Evolutionary conservation across 2,797 vertebrate genomes (phyloP).

Genomic region (Streptopelia turtur): DNA sequence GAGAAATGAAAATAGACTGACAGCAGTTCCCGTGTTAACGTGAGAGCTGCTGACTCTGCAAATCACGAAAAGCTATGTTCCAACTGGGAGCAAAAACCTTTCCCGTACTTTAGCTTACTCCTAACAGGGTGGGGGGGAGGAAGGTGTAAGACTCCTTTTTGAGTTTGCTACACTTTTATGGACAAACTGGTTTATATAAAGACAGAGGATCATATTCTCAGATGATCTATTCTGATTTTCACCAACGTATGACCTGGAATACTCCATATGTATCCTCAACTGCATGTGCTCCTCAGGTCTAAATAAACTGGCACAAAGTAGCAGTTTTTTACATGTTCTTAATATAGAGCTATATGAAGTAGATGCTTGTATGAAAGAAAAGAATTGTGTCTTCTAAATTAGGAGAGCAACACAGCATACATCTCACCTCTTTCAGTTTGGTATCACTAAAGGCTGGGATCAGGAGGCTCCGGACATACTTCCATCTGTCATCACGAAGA

Average conservation of each 20-base stretch:
- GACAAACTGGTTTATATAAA: background rate
- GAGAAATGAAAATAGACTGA: conserved; percentile 70
- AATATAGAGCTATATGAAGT: background rate
- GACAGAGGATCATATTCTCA: background rate
- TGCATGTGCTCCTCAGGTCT: background rate
- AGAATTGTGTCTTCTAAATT: background rate
- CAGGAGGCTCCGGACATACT: conserved; percentile 82
- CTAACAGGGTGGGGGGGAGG: background rate
- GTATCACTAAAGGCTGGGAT: conserved; percentile 83
- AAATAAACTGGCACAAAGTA: background rate
- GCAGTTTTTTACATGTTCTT: background rate
- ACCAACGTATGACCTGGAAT: background rate
- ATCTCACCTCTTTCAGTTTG: conserved; percentile 89
- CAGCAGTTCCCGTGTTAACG: conserved; percentile 10
- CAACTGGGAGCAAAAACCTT: conserved; percentile 49
- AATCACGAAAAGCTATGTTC: conserved; percentile 31
- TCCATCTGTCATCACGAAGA: conserved; percentile 87
- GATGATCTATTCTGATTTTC: background rate
- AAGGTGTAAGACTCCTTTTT: background rate
- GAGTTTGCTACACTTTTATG: background rate
- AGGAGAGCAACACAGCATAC: background rate
- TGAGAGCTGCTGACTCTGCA: conserved; percentile 56
- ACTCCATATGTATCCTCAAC: rapidly evolving
- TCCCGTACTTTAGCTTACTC: background rate
- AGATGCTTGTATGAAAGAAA: background rate